These are phyloP conservation scores for Romanomermis culicivorax DNA, from an alignment of 2,888 invertebrate genomes.

Conservation along the genomic window DNA sequence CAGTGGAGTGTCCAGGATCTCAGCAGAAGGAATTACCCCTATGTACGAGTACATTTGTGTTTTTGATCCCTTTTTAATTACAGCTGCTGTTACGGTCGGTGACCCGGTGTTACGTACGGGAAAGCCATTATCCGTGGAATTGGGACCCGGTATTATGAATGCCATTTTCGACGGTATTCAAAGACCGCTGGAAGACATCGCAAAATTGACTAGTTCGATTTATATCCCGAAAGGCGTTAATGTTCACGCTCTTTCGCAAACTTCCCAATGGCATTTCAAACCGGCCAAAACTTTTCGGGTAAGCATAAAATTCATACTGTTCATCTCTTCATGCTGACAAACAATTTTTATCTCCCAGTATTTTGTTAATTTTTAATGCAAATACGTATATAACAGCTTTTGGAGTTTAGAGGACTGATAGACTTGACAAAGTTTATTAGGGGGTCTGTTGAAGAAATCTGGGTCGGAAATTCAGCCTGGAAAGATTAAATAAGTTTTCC, in stretches of 20 bases:
- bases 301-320: constrained; percentile 1
- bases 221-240: constrained; percentile 99
- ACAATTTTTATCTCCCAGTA: too few species aligned
- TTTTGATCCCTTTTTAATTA: constrained; percentile 14
- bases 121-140: constrained; percentile 91
- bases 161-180: constrained; percentile 99
- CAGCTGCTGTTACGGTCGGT: constrained; percentile 90
- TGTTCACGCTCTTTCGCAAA: constrained; percentile 63
- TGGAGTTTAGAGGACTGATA: too few species aligned
- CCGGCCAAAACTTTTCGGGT: constrained; percentile 34
- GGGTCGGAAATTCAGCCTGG: too few species aligned
- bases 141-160: constrained; percentile 95
- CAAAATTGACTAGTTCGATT: constrained; percentile 75
- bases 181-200: constrained; percentile 81
- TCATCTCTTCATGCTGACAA: not conserved
- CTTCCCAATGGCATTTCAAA: constrained; percentile 70
- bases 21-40: too few species aligned
- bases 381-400: too few species aligned
- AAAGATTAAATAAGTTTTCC: too few species aligned
- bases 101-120: constrained; percentile 96
- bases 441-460: too few species aligned
- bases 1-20: too few species aligned
- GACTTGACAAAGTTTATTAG: too few species aligned
- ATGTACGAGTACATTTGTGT: too few species aligned
- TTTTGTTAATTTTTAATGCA: too few species aligned